A percentile compares a stretch with the other conserved stretches of the same genome.
phyloP scores from a whole-genome alignment of 2,888 invertebrate species.

The Graphium colonna region DNA sequence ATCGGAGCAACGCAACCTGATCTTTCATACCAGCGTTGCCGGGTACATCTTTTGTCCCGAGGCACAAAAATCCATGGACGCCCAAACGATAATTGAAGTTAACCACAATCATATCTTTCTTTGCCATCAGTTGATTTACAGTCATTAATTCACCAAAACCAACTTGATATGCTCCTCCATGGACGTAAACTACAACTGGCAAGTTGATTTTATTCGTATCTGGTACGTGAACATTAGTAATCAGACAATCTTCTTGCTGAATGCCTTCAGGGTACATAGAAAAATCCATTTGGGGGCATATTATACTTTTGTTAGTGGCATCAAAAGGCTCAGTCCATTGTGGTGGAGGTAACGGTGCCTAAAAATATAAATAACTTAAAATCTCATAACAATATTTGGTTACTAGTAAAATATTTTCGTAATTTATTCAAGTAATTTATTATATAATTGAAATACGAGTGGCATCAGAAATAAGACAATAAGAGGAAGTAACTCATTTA shows the following conservation, averaged over 20 bases:
- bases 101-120: conserved; percentile 41
- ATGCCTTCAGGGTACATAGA: background rate
- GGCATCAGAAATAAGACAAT: too few relatives aligned
- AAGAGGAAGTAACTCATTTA: too few relatives aligned
- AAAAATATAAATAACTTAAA: background rate
- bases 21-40: conserved; percentile 64
- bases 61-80: conserved; percentile 46
- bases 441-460: too few relatives aligned
- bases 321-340: conserved; percentile 31
- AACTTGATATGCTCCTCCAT: too few relatives aligned
- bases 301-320: conserved; percentile 28
- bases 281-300: background rate
- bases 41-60: conserved; percentile 50
- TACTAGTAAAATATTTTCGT: too few relatives aligned
- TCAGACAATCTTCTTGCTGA: conserved; percentile 34
- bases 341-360: conserved; percentile 40
- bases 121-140: conserved; percentile 35
- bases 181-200: too few relatives aligned
- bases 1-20: conserved; percentile 44
- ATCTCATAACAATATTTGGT: too few relatives aligned
- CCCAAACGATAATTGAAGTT: conserved; percentile 33
- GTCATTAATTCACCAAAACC: conserved; percentile 41
- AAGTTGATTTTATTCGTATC: conserved; percentile 44
- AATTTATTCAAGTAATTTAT: too few relatives aligned
- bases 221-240: conserved; percentile 37